Evolutionary conservation across 1,140 invertebrate genomes (phyloP).

Genomic region (Saccostrea cuccullata): DNA sequence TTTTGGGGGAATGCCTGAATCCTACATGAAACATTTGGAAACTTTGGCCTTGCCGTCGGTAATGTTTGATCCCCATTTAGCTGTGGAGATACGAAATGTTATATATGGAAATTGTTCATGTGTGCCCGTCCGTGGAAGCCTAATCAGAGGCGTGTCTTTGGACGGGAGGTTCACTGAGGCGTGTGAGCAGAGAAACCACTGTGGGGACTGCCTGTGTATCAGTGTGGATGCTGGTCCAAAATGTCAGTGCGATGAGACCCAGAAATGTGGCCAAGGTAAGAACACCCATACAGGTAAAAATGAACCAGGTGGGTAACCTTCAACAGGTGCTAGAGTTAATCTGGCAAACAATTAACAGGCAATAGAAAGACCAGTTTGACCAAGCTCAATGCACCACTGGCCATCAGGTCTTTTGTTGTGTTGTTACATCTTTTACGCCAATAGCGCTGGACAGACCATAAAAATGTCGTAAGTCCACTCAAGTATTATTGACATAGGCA

Average conservation of each 20-base stretch:
- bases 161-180: conserved; percentile 59
- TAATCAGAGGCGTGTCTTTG: conserved; percentile 61
- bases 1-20: conserved; percentile 69
- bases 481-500: conserved; percentile 11
- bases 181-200: conserved; percentile 69
- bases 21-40: conserved; percentile 58
- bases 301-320: background rate
- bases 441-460: conserved; percentile 27
- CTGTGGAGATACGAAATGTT: conserved; percentile 71
- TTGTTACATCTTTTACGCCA: conserved; percentile 2
- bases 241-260: conserved; percentile 61
- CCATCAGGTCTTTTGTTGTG: background rate
- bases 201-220: conserved; percentile 68
- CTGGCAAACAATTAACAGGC: conserved; percentile 15
- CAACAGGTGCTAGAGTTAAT: conserved; percentile 25
- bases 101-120: conserved; percentile 76
- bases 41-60: conserved; percentile 63
- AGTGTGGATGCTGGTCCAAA: conserved; percentile 62
- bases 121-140: conserved; percentile 62
- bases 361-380: conserved; percentile 1
- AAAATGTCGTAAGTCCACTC: background rate
- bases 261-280: conserved; percentile 64
- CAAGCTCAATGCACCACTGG: background rate
- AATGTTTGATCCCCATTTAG: conserved; percentile 56
- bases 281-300: background rate